A percentile compares a stretch with the other conserved stretches of the same genome.
Evolutionary conservation across 2,797 vertebrate genomes (phyloP).

Genomic region (Limosa lapponica): DNA sequence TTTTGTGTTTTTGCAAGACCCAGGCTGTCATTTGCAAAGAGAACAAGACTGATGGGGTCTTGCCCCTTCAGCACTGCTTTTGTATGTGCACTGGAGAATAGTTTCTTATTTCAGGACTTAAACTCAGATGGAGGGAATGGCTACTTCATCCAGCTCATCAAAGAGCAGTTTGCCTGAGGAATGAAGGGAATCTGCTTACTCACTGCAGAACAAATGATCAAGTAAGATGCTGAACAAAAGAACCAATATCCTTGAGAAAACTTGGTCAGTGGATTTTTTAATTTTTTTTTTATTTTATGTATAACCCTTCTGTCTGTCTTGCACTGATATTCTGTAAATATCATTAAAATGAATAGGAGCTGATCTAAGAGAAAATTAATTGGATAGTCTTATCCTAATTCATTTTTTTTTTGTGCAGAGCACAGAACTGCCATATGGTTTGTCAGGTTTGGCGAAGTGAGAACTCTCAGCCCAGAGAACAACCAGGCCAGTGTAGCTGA

Average conservation of each 20-base stretch:
- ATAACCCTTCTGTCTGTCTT: background rate
- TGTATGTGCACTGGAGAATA: background rate
- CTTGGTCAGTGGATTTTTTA: background rate
- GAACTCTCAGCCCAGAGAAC: background rate
- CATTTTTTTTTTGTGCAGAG: background rate
- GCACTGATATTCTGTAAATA: background rate
- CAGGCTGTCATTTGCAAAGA: background rate
- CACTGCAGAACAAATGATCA: background rate
- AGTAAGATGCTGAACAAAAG: background rate
- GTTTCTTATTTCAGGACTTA: background rate
- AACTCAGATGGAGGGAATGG: background rate
- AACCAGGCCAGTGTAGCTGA: background rate
- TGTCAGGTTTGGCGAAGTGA: background rate
- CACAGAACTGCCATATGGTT: background rate
- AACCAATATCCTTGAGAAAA: background rate
- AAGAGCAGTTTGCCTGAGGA: background rate
- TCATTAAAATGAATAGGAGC: background rate
- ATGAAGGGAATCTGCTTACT: background rate
- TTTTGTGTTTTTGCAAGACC: background rate
- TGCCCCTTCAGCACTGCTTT: background rate
- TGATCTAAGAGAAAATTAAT: background rate
- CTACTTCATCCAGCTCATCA: background rate
- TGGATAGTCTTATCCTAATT: background rate
- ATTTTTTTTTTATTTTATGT: background rate
- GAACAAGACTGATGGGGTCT: background rate